Conservation (phyloP, 2,113 vertebrate species). For the Rhinoptilus africanus region DNA sequence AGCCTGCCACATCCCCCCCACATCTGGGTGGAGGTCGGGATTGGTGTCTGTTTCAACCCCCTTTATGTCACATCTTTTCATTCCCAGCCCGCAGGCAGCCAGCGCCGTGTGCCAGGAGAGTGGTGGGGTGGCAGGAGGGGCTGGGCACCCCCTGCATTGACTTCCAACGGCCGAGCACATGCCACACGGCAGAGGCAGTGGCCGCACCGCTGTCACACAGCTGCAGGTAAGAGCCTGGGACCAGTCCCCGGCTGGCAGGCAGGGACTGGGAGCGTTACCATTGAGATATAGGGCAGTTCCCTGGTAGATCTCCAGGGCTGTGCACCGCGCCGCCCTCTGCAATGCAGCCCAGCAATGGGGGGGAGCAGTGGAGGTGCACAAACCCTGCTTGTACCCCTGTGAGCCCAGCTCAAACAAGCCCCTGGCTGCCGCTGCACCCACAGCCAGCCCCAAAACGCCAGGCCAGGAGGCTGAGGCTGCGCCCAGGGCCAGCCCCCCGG, state of each 20-base stretch:
- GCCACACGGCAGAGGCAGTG: background rate
- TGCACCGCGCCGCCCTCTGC: no score
- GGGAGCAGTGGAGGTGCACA: background rate
- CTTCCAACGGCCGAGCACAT: fast-evolving
- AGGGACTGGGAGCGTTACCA: background rate
- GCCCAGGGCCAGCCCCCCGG: fast-evolving
- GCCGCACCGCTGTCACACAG: background rate
- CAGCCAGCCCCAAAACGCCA: background rate
- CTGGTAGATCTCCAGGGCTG: background rate
- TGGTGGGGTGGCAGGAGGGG: background rate
- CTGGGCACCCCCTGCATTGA: fast-evolving
- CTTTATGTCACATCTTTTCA: background rate
- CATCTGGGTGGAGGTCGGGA: background rate
- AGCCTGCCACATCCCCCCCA: background rate
- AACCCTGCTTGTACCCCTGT: background rate
- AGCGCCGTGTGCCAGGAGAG: background rate
- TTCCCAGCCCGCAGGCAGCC: background rate
- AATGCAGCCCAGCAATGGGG: fast-evolving
- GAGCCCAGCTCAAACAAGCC: background rate
- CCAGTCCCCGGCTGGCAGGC: no score
- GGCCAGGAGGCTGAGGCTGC: background rate
- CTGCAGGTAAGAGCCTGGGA: background rate
- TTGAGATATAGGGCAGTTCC: background rate
- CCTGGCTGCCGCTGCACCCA: background rate
- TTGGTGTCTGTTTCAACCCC: background rate